Base-by-base conservation (phyloP, 1,140 invertebrate genomes). In the Sycophila sp. region DNA sequence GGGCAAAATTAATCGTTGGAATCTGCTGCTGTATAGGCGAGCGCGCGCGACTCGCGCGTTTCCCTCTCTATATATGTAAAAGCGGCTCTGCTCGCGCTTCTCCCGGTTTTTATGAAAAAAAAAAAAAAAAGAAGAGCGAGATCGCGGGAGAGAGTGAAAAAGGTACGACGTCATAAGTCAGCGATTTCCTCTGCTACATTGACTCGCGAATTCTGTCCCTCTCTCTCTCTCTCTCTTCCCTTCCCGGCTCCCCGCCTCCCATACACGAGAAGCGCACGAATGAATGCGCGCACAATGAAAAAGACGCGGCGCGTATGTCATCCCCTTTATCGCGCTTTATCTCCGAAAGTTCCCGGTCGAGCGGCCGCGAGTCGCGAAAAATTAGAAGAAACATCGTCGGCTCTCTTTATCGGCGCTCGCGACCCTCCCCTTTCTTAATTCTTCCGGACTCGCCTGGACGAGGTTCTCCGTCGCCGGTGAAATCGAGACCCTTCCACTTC, bases 1-100 rank as follows among this genome's bases (percentile, higher is more conserved):
- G 40, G 55, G 69, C 36, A 78, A 80, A 82, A 81, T 83, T 83
- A 83, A 81, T 78, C 77, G 71, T 68, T 73, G 73, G 73, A 78
- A 78, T 78, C 73, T 74, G 32, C 32, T 11, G 42, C 11, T 60
- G 42, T 42, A 59, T 36, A n/a, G n/a, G n/a, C 40, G 32, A 26
- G 30, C 56, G 22, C 51, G 26, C 15, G 36, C 24, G 13, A n/a
- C 42, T 1, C 19, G 15, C 13, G 32, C 32, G n/a, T n/a, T n/a
- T n/a, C n/a, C n/a, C n/a, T n/a, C n/a, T n/a, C n/a, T 32, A 36
- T 13, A 63, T 69, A 36, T 63, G 28, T 62, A 56, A 53, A 69
- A 69, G 30, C 13, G 59, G 15, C n/a, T 24, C 7, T 15, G 28
- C 19, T 13, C 28, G 19, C 10, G 32, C 45, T 62, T 13, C 32